A percentile compares a stretch with the other conserved stretches of the same genome.
These are phyloP conservation scores for Hirtodrosophila duncani DNA, from an alignment of 2,888 invertebrate species.

Conservation along the genomic window DNA sequence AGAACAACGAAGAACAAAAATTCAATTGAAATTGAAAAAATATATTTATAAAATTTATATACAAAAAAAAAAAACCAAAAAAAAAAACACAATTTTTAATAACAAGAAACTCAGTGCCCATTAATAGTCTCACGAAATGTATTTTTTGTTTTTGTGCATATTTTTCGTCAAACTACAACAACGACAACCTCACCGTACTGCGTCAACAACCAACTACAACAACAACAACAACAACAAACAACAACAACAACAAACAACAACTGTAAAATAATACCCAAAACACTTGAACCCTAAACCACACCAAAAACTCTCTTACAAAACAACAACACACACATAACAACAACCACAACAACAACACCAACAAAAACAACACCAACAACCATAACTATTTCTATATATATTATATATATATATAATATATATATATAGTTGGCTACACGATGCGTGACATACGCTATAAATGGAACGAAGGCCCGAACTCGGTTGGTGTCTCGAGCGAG, in stretches of 20 bases:
- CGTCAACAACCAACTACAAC: constrained; percentile 45
- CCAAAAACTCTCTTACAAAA: constrained; percentile 25
- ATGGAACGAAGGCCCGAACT: constrained; percentile 97
- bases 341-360: constrained; percentile 19
- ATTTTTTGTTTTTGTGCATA: constrained; percentile 76
- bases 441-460: constrained; percentile 98
- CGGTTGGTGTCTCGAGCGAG: constrained; percentile 96
- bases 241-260: constrained; percentile 30
- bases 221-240: constrained; percentile 25
- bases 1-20: constrained; percentile 15
- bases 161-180: constrained; percentile 67
- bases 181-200: constrained; percentile 52
- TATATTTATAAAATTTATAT: no score
- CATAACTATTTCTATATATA: constrained; percentile 35
- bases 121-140: constrained; percentile 78
- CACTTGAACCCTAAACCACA: constrained; percentile 20
- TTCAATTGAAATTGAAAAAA: neutral
- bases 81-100: constrained; percentile 10
- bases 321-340: constrained; percentile 23
- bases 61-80: constrained; percentile 8
- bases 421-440: constrained; percentile 92
- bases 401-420: constrained; percentile 21
- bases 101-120: constrained; percentile 25
- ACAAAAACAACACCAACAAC: constrained; percentile 19
- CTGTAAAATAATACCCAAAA: constrained; percentile 28